These are phyloP conservation scores for Tachysurus fulvidraco DNA, from an alignment of 2,113 vertebrate genomes.

Conservation along the genomic window DNA sequence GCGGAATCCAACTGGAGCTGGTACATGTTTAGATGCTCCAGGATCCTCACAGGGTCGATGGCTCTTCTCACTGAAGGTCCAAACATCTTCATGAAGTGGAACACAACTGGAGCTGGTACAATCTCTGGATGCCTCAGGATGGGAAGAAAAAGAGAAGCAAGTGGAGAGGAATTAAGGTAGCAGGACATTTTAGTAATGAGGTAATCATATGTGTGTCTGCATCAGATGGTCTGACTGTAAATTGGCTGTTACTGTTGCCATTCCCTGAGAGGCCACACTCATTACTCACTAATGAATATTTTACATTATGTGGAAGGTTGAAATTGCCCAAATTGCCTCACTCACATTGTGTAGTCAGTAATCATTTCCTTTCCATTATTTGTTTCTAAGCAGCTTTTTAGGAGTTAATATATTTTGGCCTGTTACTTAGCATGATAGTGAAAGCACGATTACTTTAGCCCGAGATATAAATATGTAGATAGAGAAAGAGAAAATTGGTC, in stretches of 20 bases:
- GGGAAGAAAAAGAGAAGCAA: too few relatives aligned
- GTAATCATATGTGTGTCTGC: not conserved
- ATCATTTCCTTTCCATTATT: constrained; percentile 5
- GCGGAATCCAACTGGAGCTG: too few relatives aligned
- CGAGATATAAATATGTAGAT: constrained; percentile 14
- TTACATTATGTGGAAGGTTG: not conserved
- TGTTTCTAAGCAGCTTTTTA: constrained; percentile 2
- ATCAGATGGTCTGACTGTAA: not conserved
- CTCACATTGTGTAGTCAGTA: not conserved
- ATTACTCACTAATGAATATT: constrained; percentile 21
- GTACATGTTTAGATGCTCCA: too few relatives aligned
- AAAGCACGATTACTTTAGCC: not conserved
- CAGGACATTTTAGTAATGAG: not conserved
- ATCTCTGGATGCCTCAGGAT: too few relatives aligned
- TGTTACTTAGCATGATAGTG: not conserved
- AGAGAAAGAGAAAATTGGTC: not conserved
- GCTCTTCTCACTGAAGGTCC: too few relatives aligned
- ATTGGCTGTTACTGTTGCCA: not conserved
- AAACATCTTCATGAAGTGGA: too few relatives aligned
- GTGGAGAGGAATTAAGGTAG: not conserved
- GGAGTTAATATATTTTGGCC: not conserved
- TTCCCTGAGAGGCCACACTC: not conserved
- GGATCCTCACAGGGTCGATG: too few relatives aligned
- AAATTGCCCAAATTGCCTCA: not conserved
- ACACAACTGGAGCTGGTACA: too few relatives aligned